Base-by-base conservation (phyloP, 2,888 invertebrate species). In the Heliconius ethilla region DNA sequence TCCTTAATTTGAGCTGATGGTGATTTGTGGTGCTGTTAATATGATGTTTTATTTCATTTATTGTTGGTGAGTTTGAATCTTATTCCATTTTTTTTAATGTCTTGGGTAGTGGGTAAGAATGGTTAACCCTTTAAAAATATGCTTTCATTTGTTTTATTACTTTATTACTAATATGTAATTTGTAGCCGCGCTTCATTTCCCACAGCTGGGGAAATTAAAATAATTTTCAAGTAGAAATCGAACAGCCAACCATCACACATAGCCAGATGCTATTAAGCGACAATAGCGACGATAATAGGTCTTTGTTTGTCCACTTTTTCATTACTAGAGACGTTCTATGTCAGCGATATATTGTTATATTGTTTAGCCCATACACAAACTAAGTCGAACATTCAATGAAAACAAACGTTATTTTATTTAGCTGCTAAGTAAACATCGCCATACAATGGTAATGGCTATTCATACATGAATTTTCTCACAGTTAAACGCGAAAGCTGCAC, bases 381-480 rank as follows among this genome's bases (percentile, higher is more conserved):
- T 13, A 59, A 59, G 59, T 33, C 37, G 59, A 59, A 72, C 33
- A 7, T 59, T n/a, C 55, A 72, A 72, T 33, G 55, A 10, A 59
- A n/a, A 25, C 59, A 59, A 72, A n/a, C 37, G 33, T 59, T 72
- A 72, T 72, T 33, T 72, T 59, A 59, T 72, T 72, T 33, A 72
- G 59, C 15, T 15, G 33, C 63, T 40, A 40, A 63, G 27, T 74
- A 22, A 74, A 45, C 55, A n/a, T 66, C 22, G 37, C 27, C 59
- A 66, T 55, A 77, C 51, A 25, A 72, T 33, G 27, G 29, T 37
- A 55, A 72, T 72, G 22, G n/a, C 11, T 25, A 63, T 40, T 69
- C 45, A 78, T 75, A 75, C 75, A 67, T 27, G 70, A 70, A 72
- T 75, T 75, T 75, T 78, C 75, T 65, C 75, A 78, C 75, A 70